Evolutionary conservation across 2,888 invertebrate genomes (phyloP), one percentile per base, ranked within the genome.

Genomic region (Villa cingulata): DNA sequence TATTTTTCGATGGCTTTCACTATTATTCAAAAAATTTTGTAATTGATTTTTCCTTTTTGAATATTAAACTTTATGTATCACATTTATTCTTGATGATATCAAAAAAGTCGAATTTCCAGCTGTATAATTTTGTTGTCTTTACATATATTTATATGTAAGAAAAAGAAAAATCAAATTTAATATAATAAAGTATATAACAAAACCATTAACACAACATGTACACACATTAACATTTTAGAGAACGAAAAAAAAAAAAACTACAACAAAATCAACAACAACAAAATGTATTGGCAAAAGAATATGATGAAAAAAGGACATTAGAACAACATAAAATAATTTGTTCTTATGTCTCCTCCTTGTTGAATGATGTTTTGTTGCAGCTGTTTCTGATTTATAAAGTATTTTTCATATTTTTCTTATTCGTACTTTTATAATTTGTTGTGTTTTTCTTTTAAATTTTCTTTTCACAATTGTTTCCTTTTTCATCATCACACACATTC

Each of bases 301-400:
- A 12, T 32, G 9, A 32, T 32, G 29, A 14, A 12, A 23, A 23
- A 23, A 32, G 10, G 12, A 32, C 29, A 32, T 32, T 32, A 32
- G 12, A 32, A 32, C 29, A 32, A 32, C 29, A 32, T n/a, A n/a
- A 14, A 14, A 32, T 12, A 41, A 46, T 41, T 46, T 46, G 41
- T 40, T 46, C 39, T 39, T 41, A 36, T 46, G n/a, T 23, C 19
- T 36, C 19, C n/a, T n/a, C n/a, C n/a, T n/a, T 32, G 42, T 34
- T 42, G 32, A n/a, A 23, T 36, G 41, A 23, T 32, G 19, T 45
- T 40, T 23, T 32, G 34, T 18, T 40, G 45, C 45, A 46, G 45
- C 29, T 46, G 45, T 46, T 46, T 46, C 34, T 46, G 45, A 46
- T 46, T 46, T 46, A 46, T 46, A 46, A 46, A 46, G 45, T 46